A percentile compares a stretch with the other conserved stretches of the same genome.
These are phyloP conservation scores for Vicugna pacos DNA, from an alignment of 2,113 vertebrate genomes.

Conservation along the genomic window DNA sequence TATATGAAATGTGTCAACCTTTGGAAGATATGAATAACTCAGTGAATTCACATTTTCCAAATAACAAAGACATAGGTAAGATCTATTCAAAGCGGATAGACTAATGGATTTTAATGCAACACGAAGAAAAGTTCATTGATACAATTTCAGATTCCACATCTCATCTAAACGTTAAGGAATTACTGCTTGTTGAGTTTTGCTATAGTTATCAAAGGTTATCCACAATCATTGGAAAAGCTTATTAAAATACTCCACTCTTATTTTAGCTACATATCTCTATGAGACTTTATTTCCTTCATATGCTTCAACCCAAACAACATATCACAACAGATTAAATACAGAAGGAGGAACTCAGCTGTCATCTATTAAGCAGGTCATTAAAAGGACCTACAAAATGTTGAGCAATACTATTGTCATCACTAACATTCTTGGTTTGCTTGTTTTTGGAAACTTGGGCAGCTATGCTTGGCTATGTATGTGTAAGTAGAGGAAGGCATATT, in stretches of 20 bases:
- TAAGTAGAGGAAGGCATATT: background rate
- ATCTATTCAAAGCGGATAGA: background rate
- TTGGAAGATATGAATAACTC: background rate
- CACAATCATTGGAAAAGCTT: background rate
- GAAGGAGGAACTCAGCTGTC: background rate
- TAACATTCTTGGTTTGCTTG: background rate
- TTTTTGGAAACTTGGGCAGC: background rate
- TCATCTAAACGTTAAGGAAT: background rate
- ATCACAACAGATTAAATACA: background rate
- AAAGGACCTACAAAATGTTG: slow-evolving; percentile 7
- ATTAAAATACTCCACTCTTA: background rate
- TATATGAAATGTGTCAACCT: slow-evolving; percentile 24
- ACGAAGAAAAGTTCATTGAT: background rate
- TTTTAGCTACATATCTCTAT: background rate
- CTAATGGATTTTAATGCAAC: background rate
- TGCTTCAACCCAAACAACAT: background rate
- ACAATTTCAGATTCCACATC: background rate
- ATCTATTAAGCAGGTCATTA: slow-evolving; percentile 4
- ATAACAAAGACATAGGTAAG: background rate
- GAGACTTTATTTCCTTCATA: background rate
- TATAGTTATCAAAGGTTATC: background rate
- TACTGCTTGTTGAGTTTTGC: background rate
- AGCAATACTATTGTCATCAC: background rate
- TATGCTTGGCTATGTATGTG: background rate
- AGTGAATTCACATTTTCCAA: slow-evolving; percentile 1